Percentiles rank a stretch among this genome's conserved stretches.
Conservation (phyloP, 2,888 invertebrate species). For the Conops quadrifasciatus region DNA sequence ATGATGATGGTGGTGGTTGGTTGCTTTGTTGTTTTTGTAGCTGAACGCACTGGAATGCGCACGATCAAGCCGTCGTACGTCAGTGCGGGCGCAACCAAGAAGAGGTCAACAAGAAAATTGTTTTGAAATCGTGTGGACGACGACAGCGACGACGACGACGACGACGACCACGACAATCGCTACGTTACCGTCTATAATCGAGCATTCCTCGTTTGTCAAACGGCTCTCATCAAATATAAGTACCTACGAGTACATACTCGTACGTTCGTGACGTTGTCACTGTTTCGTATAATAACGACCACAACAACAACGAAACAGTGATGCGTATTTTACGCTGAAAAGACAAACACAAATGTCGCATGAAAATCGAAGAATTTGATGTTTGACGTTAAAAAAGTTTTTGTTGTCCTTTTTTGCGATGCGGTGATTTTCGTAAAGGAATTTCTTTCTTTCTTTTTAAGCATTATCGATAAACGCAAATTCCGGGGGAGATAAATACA, state of each 20-base stretch:
- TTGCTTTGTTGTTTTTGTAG: conserved; percentile 12
- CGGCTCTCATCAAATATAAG: too few species aligned
- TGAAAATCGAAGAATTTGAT: too few species aligned
- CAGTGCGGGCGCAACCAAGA: not conserved
- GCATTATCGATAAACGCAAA: too few species aligned
- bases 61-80: conserved; percentile 35
- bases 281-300: too few species aligned
- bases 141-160: not conserved
- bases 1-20: not conserved
- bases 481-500: not conserved
- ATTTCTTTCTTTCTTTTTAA: conserved; percentile 21
- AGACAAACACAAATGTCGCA: too few species aligned
- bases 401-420: not conserved
- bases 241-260: too few species aligned
- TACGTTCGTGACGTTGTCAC: too few species aligned
- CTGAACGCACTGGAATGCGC: conserved; percentile 39
- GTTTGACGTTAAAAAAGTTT: too few species aligned
- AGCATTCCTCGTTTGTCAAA: not conserved
- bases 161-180: not conserved
- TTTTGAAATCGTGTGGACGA: conserved; percentile 8
- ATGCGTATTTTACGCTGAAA: too few species aligned
- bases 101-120: conserved; percentile 38
- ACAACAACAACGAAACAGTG: too few species aligned
- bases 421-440: conserved; percentile 4
- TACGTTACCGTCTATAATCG: not conserved